Conservation (phyloP, 2,797 vertebrate species). For the Acanthurus tractus region DNA sequence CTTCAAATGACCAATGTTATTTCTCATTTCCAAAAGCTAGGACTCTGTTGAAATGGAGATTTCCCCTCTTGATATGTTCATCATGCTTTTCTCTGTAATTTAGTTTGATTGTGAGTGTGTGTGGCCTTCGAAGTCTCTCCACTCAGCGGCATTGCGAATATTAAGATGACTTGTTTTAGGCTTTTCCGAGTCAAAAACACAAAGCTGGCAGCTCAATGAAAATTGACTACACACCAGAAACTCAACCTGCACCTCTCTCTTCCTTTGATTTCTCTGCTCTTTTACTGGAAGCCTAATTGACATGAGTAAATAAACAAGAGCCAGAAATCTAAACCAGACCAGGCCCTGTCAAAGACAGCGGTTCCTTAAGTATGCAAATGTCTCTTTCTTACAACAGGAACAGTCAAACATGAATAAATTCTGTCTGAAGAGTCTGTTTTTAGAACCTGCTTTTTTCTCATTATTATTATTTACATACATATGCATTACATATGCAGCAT, state of each 20-base stretch:
- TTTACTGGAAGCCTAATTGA: slow-evolving; percentile 45
- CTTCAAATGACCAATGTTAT: neutral
- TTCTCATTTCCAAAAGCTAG: neutral
- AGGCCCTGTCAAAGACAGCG: slow-evolving; percentile 19
- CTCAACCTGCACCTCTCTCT: slow-evolving; percentile 28
- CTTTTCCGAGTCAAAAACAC: slow-evolving; percentile 17
- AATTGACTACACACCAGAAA: slow-evolving; percentile 22
- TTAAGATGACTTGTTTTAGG: slow-evolving; percentile 32
- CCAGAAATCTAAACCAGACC: slow-evolving; percentile 40
- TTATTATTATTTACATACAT: no score
- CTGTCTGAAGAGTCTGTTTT: slow-evolving; percentile 10
- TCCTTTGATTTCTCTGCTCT: slow-evolving; percentile 35
- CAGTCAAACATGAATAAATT: slow-evolving; percentile 26
- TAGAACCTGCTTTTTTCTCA: neutral
- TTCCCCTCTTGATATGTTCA: slow-evolving; percentile 12
- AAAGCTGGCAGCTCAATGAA: slow-evolving; percentile 27
- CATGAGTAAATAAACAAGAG: slow-evolving; percentile 49
- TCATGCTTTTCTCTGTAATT: slow-evolving; percentile 35
- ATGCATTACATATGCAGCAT: neutral
- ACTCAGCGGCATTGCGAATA: slow-evolving; percentile 7
- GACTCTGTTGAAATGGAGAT: slow-evolving; percentile 8
- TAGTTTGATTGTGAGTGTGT: slow-evolving; percentile 34
- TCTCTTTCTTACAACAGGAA: slow-evolving; percentile 7
- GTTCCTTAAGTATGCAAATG: slow-evolving; percentile 17
- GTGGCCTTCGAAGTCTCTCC: slow-evolving; percentile 2